Percentiles rank a stretch among this genome's conserved stretches.
phyloP scores from a whole-genome alignment of 2,888 invertebrate species.

The Pocota personata region DNA sequence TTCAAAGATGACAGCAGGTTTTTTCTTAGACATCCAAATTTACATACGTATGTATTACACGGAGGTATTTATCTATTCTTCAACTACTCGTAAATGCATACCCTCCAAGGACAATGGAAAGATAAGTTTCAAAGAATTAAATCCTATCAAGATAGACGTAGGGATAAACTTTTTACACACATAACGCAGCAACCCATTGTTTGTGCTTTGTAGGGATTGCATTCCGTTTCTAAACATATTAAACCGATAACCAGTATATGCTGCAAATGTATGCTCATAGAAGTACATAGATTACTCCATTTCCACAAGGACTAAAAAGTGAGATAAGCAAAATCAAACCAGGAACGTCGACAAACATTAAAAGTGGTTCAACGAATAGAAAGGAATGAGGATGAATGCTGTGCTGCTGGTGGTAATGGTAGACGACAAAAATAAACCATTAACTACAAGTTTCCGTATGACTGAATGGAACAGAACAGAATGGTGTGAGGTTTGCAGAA shows the following conservation, averaged over 20 bases:
- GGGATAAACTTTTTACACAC: neutral
- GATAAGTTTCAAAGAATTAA: neutral
- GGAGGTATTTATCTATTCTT: too few relatives aligned
- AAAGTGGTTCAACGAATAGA: conserved; percentile 21
- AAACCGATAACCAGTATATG: neutral
- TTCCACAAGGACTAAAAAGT: conserved; percentile 41
- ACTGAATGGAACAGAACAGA: conserved; percentile 38
- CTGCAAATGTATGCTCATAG: neutral
- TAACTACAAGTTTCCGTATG: conserved; percentile 66
- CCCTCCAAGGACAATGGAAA: neutral
- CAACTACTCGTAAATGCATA: too few relatives aligned
- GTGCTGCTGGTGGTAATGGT: conserved; percentile 7
- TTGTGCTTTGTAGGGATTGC: neutral
- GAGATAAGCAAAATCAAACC: conserved; percentile 69
- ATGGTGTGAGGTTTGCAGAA: conserved; percentile 21
- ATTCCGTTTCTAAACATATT: neutral
- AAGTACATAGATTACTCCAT: neutral
- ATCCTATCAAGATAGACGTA: conserved; percentile 17
- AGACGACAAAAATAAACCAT: conserved; percentile 70
- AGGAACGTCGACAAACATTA: conserved; percentile 62
- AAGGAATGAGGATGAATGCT: neutral
- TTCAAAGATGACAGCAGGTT: too few relatives aligned
- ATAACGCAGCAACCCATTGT: conserved; percentile 12
- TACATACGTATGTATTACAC: too few relatives aligned
- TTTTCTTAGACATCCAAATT: too few relatives aligned